Evolutionary conservation across 2,797 vertebrate species (phyloP).

Genomic region (Acestrorhynchus altus): DNA sequence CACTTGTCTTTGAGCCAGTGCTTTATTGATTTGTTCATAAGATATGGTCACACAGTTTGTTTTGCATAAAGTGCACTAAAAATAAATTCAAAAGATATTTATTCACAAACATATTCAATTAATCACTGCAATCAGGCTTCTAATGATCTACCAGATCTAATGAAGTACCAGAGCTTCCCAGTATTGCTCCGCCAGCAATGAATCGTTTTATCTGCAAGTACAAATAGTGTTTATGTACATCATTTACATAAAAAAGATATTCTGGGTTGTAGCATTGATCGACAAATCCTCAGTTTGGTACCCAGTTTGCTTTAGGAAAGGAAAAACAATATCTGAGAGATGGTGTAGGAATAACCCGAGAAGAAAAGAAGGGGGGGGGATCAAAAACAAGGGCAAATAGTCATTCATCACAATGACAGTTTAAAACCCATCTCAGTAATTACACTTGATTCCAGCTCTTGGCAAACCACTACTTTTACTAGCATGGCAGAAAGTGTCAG

Average conservation of each 20-base stretch:
- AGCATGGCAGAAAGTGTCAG: conserved; percentile 24
- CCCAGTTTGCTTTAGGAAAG: conserved; percentile 2
- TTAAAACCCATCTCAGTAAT: conserved; percentile 35
- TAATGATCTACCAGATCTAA: not conserved
- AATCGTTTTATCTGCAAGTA: not conserved
- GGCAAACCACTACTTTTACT: conserved; percentile 22
- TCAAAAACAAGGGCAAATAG: conserved; percentile 16
- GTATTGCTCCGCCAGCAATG: not conserved
- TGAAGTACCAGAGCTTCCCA: not conserved
- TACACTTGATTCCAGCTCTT: conserved; percentile 31
- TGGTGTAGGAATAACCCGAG: not conserved
- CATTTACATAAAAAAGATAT: not conserved
- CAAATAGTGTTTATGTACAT: not conserved
- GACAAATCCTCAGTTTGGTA: not conserved
- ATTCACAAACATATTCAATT: not conserved
- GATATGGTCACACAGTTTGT: not conserved
- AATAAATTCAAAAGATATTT: not conserved
- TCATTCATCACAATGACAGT: conserved; percentile 29
- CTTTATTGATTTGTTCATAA: conserved; percentile 5
- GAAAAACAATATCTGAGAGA: not conserved
- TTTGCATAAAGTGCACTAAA: not conserved
- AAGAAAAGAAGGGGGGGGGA: not conserved
- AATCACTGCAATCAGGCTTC: not conserved
- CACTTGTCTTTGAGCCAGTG: not conserved
- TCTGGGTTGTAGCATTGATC: not conserved